Base-by-base conservation (phyloP, 2,888 invertebrate species). In the Hemithea aestivaria region DNA sequence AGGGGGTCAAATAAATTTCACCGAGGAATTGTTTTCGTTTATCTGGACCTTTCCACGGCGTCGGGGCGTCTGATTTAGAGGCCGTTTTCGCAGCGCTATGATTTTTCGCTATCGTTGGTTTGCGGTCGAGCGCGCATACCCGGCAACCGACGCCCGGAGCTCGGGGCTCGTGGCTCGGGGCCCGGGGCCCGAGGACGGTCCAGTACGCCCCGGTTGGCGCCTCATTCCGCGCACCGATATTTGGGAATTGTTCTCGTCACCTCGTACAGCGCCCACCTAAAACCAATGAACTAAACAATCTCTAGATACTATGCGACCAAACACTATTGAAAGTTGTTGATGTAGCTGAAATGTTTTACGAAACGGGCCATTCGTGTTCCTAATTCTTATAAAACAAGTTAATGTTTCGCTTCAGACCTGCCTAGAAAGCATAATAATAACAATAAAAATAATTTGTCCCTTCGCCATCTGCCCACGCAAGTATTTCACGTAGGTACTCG, bases 11-110 rank as follows among this genome's bases (percentile, higher is more conserved):
- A 73, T 73, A 74, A 73, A 74, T 73, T 69, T 55, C 51, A 39
- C 40, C 37, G 50, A 55, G 56, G 70, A 54, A 72, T 71, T 75
- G 74, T 74, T 73, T 68, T 62, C 69, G 66, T 73, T 73, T 73
- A 71, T 74, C 71, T 62, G 63, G 51, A 61, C 65, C 67, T 68
- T 65, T 71, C 61, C 59, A 58, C 62, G 56, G 53, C 22, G 35
- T 51, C 43, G 55, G 36, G 36, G 47, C 40, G 49, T 31, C 53
- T 72, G 71, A 73, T 73, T 73, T 71, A 69, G 49, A 50, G 11
- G 23, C 24, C 43, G 40, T 48, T 56, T 65, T 60, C 51, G 56
- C 60, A 49, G 36, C 34, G 51, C 58, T 54, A 55, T 56, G 58
- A 58, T 60, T 61, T 56, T 59, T 56, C 48, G 55, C 55, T 62